A percentile compares a stretch with the other conserved stretches of the same genome.
These are phyloP conservation scores for Plecotus auritus DNA, from an alignment of 2,113 vertebrate genomes.

Conservation along the genomic window DNA sequence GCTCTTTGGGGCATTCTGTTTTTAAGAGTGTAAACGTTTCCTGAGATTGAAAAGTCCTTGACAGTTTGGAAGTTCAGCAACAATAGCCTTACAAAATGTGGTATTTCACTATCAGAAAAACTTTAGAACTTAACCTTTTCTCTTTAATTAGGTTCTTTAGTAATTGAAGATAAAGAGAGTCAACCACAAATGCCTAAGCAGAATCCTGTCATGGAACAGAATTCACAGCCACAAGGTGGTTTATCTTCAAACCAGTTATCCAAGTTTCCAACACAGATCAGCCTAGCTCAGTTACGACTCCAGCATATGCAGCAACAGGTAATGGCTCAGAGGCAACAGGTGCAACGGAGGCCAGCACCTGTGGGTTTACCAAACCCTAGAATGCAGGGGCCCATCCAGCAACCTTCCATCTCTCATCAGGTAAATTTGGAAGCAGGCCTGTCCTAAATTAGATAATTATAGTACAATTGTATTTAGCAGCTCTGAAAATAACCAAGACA, in stretches of 20 bases:
- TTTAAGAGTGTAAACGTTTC: not conserved
- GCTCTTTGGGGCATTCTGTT: not conserved
- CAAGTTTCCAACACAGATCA: constrained; percentile 88
- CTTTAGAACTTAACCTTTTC: constrained; percentile 44
- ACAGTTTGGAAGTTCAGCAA: constrained; percentile 6
- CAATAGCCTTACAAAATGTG: constrained; percentile 5
- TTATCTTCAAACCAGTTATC: constrained; percentile 84
- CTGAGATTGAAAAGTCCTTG: not conserved
- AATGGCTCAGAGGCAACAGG: constrained; percentile 86
- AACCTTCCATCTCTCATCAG: constrained; percentile 80
- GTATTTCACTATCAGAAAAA: constrained; percentile 26
- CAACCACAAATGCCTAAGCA: constrained; percentile 80
- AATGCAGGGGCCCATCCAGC: constrained; percentile 81
- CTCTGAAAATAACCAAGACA: constrained; percentile 31
- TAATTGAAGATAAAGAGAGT: constrained; percentile 85
- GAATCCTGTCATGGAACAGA: constrained; percentile 79
- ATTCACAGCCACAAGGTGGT: constrained; percentile 78
- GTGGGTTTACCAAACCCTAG: constrained; percentile 79
- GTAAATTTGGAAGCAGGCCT: constrained; percentile 74
- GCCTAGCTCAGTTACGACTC: constrained; percentile 86
- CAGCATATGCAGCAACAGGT: constrained; percentile 90
- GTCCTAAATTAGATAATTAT: constrained; percentile 64
- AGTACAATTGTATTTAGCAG: constrained; percentile 58
- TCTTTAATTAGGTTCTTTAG: constrained; percentile 82
- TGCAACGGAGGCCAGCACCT: constrained; percentile 80